Conservation (phyloP, 2,888 invertebrate genomes). For the Cyaniris semiargus region DNA sequence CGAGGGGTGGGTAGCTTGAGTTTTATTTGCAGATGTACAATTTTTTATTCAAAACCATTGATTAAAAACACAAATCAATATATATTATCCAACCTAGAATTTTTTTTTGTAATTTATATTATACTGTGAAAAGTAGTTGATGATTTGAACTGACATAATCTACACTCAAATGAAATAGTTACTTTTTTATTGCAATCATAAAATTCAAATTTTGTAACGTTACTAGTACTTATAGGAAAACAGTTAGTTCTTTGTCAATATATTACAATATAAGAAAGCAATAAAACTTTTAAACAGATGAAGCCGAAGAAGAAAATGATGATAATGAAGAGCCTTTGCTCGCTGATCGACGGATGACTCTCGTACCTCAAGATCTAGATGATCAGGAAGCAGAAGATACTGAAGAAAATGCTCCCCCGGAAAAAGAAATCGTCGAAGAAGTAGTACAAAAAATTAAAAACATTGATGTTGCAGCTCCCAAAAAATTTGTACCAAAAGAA, state of each 20-base stretch:
- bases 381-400: slow-evolving; percentile 48
- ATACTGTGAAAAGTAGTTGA: not conserved
- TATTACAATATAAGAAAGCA: slow-evolving; percentile 27
- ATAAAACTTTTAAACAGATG: slow-evolving; percentile 56
- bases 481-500: not conserved
- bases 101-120: not conserved
- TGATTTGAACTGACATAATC: no score
- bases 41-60: not conserved
- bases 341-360: slow-evolving; percentile 70
- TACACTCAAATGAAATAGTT: no score
- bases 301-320: slow-evolving; percentile 53
- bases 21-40: slow-evolving; percentile 23
- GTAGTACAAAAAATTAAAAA: slow-evolving; percentile 42
- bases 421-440: slow-evolving; percentile 51
- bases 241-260: not conserved
- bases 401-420: slow-evolving; percentile 36
- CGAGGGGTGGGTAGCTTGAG: slow-evolving; percentile 83
- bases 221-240: not conserved
- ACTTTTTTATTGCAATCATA: not conserved
- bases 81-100: no score
- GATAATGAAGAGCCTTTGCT: slow-evolving; percentile 59
- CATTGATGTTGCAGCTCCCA: not conserved
- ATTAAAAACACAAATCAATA: not conserved
- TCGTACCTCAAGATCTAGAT: slow-evolving; percentile 58
- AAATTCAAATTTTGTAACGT: not conserved